A percentile compares a stretch with the other conserved stretches of the same genome.
Evolutionary conservation across 64 coral and sea anemone genomes (phyloP).

Genomic region (Pachyseris speciosa): DNA sequence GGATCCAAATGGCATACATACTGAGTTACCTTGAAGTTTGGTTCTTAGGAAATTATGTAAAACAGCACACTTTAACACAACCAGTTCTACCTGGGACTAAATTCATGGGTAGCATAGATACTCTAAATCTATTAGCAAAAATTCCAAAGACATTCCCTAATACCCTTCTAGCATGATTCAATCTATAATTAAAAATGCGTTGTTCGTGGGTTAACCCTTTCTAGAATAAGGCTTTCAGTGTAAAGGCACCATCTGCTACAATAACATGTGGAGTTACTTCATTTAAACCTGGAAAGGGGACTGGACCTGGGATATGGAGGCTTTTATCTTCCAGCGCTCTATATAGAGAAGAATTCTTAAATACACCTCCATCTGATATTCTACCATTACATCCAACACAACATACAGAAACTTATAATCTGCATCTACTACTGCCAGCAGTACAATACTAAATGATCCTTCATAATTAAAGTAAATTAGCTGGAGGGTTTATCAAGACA

Average conservation of each 20-base stretch:
- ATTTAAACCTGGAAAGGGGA: background rate
- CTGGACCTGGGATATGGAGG: background rate
- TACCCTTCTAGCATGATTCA: background rate
- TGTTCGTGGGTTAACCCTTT: conserved; percentile 11
- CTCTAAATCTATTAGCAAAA: background rate
- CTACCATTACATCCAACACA: conserved; percentile 19
- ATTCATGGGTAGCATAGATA: background rate
- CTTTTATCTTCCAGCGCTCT: background rate
- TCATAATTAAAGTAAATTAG: conserved; percentile 58
- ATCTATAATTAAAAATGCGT: conserved; percentile 39
- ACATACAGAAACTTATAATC: conserved; percentile 55
- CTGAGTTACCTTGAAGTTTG: background rate
- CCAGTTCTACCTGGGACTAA: background rate
- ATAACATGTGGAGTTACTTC: background rate
- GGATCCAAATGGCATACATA: background rate
- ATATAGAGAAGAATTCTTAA: background rate
- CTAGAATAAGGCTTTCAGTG: conserved; percentile 17
- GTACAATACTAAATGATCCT: conserved; percentile 35
- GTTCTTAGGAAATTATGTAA: background rate
- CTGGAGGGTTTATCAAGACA: conserved; percentile 11
- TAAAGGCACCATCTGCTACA: conserved; percentile 27
- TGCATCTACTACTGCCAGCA: conserved; percentile 54
- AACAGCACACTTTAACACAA: background rate
- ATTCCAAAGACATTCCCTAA: background rate
- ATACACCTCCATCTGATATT: conserved; percentile 16